Percentiles rank a stretch among this genome's conserved stretches.
These are phyloP conservation scores for Mythimna lalbum DNA, from an alignment of 2,888 invertebrate genomes.

Conservation along the genomic window DNA sequence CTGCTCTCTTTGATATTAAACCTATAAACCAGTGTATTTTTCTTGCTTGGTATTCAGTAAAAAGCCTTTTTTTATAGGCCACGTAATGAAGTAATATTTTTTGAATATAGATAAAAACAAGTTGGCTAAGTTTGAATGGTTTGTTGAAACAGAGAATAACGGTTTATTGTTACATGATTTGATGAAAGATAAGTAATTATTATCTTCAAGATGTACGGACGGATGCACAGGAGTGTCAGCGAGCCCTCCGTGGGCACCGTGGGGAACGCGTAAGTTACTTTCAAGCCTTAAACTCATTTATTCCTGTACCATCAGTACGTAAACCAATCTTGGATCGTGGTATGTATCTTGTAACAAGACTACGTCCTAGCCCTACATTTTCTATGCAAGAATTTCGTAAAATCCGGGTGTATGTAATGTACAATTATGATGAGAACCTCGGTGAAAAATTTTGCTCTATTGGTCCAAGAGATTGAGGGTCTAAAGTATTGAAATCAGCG, in stretches of 20 bases:
- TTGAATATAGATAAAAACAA: slow-evolving; percentile 33
- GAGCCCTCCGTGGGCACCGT: slow-evolving; percentile 80
- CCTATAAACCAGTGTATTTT: slow-evolving; percentile 62
- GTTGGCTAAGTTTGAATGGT: slow-evolving; percentile 37
- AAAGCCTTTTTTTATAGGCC: slow-evolving; percentile 21
- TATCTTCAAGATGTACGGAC: slow-evolving; percentile 16
- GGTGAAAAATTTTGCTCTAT: too few species aligned
- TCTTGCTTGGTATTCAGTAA: slow-evolving; percentile 26
- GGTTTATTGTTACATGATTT: not conserved
- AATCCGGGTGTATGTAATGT: not conserved
- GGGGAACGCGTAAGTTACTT: slow-evolving; percentile 69
- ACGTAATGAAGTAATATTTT: slow-evolving; percentile 34
- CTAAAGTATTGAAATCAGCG: too few species aligned
- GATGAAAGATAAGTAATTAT: not conserved
- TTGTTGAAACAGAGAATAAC: slow-evolving; percentile 4
- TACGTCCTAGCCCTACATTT: not conserved
- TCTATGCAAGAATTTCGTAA: not conserved
- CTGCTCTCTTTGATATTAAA: slow-evolving; percentile 63
- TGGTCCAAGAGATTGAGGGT: too few species aligned
- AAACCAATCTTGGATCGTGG: not conserved
- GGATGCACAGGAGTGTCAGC: slow-evolving; percentile 78
- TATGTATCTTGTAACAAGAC: not conserved
- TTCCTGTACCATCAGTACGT: not conserved
- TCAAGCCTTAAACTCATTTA: not conserved
- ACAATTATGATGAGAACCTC: too few species aligned